phyloP scores from a whole-genome alignment of 2,888 invertebrate species.

The Athalia rosae region DNA sequence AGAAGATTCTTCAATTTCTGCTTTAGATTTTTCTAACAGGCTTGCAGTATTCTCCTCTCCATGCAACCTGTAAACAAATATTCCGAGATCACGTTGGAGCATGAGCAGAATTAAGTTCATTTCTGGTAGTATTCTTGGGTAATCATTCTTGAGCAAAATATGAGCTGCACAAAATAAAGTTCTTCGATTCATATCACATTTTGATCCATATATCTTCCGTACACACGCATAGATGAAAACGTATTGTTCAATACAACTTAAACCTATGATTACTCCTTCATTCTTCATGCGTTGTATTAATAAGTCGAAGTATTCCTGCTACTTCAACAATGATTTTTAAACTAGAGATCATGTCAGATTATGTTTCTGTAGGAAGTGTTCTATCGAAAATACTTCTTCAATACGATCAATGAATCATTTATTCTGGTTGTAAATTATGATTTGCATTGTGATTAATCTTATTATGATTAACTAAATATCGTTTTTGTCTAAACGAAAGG shows the following conservation, averaged over 20 bases:
- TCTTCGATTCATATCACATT: neutral
- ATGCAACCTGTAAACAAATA: conserved; percentile 58
- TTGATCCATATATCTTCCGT: neutral
- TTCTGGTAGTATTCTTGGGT: conserved; percentile 6
- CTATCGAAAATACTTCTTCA: neutral
- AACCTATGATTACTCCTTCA: no score
- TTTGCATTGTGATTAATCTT: conserved; percentile 71
- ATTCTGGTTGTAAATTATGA: neutral
- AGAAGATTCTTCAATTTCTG: conserved; percentile 24
- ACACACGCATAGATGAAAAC: neutral
- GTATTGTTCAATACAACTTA: no score
- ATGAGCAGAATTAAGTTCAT: conserved; percentile 16
- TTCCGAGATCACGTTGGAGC: conserved; percentile 34
- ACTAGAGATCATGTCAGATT: neutral
- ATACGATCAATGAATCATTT: no score
- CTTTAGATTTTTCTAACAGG: conserved; percentile 42
- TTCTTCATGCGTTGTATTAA: no score
- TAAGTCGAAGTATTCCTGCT: no score
- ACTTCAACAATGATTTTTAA: neutral
- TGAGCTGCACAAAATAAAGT: neutral
- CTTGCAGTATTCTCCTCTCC: conserved; percentile 45
- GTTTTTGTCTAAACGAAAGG: conserved; percentile 74
- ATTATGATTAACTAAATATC: conserved; percentile 75
- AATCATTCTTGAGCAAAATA: conserved; percentile 10
- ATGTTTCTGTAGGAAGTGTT: neutral